Evolutionary conservation across 2,888 invertebrate species (phyloP).

Genomic region (Abscondita cerata): DNA sequence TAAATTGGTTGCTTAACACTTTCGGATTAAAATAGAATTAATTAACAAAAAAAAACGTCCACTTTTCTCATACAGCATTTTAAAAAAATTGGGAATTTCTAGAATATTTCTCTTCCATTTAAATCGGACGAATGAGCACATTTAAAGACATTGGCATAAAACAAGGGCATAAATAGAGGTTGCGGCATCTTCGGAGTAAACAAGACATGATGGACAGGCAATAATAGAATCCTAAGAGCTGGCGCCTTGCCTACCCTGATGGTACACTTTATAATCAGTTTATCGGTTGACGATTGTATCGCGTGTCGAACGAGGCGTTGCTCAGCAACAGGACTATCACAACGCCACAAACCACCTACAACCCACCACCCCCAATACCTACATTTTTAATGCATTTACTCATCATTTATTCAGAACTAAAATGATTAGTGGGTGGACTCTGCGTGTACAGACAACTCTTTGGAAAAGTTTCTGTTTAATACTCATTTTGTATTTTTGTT

Average conservation of each 20-base stretch:
- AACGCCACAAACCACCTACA: slow-evolving; percentile 46
- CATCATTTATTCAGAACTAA: slow-evolving; percentile 57
- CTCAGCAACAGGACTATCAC: slow-evolving; percentile 55
- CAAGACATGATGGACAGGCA: slow-evolving; percentile 30
- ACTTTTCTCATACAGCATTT: too few relatives aligned
- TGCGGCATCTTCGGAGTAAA: slow-evolving; percentile 15
- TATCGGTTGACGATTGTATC: slow-evolving; percentile 56
- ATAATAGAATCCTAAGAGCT: slow-evolving; percentile 34
- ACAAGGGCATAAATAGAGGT: too few relatives aligned
- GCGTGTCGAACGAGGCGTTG: slow-evolving; percentile 54
- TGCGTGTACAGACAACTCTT: slow-evolving; percentile 49
- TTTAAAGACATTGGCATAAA: too few relatives aligned
- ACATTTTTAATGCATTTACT: slow-evolving; percentile 56
- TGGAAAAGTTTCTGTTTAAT: slow-evolving; percentile 43
- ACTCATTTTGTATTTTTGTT: slow-evolving; percentile 39
- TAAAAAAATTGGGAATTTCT: too few relatives aligned
- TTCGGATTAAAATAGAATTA: not conserved
- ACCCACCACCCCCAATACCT: slow-evolving; percentile 47
- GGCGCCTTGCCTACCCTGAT: slow-evolving; percentile 28
- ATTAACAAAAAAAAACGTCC: too few relatives aligned
- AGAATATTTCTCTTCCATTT: too few relatives aligned
- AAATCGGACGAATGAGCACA: too few relatives aligned
- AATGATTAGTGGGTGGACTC: slow-evolving; percentile 56
- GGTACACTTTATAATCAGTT: slow-evolving; percentile 38
- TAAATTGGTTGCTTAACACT: not conserved